Conservation (phyloP, 2,797 vertebrate genomes). For the Gephyroberyx darwinii region DNA sequence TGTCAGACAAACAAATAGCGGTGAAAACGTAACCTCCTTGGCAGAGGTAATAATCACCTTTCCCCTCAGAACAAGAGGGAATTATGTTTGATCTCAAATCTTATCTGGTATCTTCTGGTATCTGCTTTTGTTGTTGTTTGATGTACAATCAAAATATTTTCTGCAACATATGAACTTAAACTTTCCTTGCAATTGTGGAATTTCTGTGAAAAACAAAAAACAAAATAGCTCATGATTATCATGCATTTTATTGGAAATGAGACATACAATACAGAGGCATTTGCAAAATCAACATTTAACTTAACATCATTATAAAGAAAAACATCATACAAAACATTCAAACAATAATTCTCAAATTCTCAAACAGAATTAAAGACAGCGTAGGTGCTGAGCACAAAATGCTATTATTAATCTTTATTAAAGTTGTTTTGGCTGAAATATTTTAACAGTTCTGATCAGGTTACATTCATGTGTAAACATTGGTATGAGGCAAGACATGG, state of each 20-base stretch:
- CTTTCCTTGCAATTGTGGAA: neutral
- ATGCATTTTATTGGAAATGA: conserved; percentile 82
- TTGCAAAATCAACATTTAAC: conserved; percentile 68
- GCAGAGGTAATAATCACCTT: neutral
- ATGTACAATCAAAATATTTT: neutral
- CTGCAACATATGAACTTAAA: neutral
- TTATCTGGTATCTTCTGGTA: neutral
- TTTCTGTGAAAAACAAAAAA: conserved; percentile 1
- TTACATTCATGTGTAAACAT: conserved; percentile 84
- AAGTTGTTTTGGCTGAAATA: conserved; percentile 73
- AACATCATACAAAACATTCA: conserved; percentile 66
- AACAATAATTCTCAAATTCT: conserved; percentile 54
- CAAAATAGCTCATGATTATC: conserved; percentile 52
- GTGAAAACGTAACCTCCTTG: too few relatives aligned
- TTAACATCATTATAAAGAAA: conserved; percentile 61
- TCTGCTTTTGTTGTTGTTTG: neutral
- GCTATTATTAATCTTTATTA: conserved; percentile 64
- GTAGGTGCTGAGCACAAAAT: conserved; percentile 59
- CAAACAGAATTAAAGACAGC: conserved; percentile 55
- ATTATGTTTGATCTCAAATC: conserved; percentile 9
- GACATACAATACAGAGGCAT: conserved; percentile 67
- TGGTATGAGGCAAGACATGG: conserved; percentile 73
- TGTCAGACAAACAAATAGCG: too few relatives aligned
- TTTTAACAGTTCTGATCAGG: conserved; percentile 68
- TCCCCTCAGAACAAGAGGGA: conserved; percentile 1